Evolutionary conservation across 2,888 invertebrate species (phyloP), one percentile per base, ranked within the genome.

Genomic region (Melitaea athalia): DNA sequence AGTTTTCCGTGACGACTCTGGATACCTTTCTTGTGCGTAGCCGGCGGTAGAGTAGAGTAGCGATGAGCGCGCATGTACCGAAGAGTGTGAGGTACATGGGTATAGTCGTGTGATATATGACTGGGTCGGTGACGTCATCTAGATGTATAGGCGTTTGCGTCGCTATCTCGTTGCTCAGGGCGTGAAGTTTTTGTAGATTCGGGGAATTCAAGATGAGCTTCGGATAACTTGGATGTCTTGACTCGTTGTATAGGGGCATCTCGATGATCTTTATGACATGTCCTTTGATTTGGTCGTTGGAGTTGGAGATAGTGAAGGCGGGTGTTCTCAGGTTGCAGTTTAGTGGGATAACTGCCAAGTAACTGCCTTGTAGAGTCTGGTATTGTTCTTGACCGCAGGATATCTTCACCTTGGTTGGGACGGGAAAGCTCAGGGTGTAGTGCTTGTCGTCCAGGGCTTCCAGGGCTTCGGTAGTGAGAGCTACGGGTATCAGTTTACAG

Each of bases 51-150:
- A 43, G 11, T 11, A 43, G 43, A 8, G 43, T 50, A 50, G 15
- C 15, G 15, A 50, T 50, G 15, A n/a, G 15, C n/a, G 49, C 49
- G n/a, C 49, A 49, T 49, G 49, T 49, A 49, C 49, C 49, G 4
- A n/a, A 49, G 14, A 49, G 49, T 49, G n/a, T 49, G 14, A 49
- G 49, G 49, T 49, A 49, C 49, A 49, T 49, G 49, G 49, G 49
- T 49, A 49, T 49, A 14, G 49, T 49, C 49, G 49, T 49, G 49
- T 49, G 49, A 49, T 49, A 49, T 49, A 49, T 49, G n/a, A 49
- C 49, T 49, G 49, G 49, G n/a, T 49, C 49, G 6, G 49, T 49
- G 43, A 43, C 11, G 43, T 43, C 43, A 43, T 43, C 43, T 43
- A 43, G 43, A 43, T 43, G 11, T 8, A 49, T n/a, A n/a, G n/a